phyloP scores from a whole-genome alignment of 2,888 invertebrate genomes.

The Rambutsinella grinnellia region DNA sequence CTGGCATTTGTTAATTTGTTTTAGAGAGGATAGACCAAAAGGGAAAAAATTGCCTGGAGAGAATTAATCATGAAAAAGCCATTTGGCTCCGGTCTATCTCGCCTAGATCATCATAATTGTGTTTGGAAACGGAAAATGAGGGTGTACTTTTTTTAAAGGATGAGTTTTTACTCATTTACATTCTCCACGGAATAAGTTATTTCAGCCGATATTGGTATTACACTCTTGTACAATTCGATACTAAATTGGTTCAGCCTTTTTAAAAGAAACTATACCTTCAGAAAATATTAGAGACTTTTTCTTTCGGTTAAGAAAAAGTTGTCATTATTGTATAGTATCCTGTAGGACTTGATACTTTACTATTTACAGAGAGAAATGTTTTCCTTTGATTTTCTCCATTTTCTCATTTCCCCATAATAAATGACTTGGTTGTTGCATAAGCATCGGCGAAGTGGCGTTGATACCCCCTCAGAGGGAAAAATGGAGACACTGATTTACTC shows the following conservation, averaged over 20 bases:
- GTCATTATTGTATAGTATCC: no score
- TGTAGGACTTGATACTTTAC: no score
- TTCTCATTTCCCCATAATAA: background rate
- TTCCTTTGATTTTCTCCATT: background rate
- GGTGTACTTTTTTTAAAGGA: background rate
- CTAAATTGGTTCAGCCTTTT: no score
- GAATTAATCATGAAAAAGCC: slow-evolving; percentile 43
- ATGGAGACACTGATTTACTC: slow-evolving; percentile 66
- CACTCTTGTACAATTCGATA: no score
- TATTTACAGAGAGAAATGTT: background rate
- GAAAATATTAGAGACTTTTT: no score
- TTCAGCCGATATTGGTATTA: no score
- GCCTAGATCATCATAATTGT: slow-evolving; percentile 44
- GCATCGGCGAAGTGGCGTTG: background rate
- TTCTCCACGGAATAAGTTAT: no score
- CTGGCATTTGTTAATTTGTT: slow-evolving; percentile 56
- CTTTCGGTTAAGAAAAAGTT: no score
- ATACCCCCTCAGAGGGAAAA: slow-evolving; percentile 6
- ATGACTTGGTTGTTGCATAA: background rate
- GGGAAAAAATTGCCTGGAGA: slow-evolving; percentile 49
- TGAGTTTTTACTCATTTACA: no score
- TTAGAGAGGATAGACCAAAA: slow-evolving; percentile 46
- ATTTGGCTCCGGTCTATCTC: slow-evolving; percentile 51
- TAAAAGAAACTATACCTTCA: no score
- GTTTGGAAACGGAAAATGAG: slow-evolving; percentile 17